phyloP scores from a whole-genome alignment of 2,797 vertebrate species.

The Acropternis orthonyx region DNA sequence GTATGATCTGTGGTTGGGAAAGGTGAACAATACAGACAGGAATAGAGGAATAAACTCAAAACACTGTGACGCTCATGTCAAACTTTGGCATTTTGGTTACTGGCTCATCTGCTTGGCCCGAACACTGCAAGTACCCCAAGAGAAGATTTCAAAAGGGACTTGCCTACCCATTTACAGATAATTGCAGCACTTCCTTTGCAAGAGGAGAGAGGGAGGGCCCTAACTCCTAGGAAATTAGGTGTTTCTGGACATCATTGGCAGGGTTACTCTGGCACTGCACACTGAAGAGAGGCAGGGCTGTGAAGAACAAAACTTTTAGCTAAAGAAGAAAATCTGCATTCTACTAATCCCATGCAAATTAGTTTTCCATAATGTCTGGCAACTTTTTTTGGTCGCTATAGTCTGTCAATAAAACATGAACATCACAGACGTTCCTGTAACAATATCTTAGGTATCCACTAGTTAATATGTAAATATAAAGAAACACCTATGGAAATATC shows the following conservation, averaged over 20 bases:
- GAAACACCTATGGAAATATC: constrained; percentile 76
- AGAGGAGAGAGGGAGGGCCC: too few relatives aligned
- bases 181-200: neutral
- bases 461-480: constrained; percentile 78
- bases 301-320: neutral
- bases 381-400: constrained; percentile 21
- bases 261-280: neutral
- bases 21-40: too few relatives aligned
- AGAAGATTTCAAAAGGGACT: neutral
- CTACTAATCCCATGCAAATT: constrained; percentile 26
- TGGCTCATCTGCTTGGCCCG: neutral
- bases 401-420: constrained; percentile 77
- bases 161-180: too few relatives aligned
- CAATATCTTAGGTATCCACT: constrained; percentile 69
- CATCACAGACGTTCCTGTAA: constrained; percentile 61
- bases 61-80: neutral
- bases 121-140: neutral
- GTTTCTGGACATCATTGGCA: neutral
- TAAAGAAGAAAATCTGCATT: constrained; percentile 47
- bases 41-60: neutral
- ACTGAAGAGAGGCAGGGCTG: neutral
- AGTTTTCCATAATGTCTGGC: constrained; percentile 64
- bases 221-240: neutral
- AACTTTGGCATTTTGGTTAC: neutral
- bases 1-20: neutral